Percentiles rank a stretch among this genome's conserved stretches.
Evolutionary conservation across 2,888 invertebrate species (phyloP).

Genomic region (Monochamus alternatus): DNA sequence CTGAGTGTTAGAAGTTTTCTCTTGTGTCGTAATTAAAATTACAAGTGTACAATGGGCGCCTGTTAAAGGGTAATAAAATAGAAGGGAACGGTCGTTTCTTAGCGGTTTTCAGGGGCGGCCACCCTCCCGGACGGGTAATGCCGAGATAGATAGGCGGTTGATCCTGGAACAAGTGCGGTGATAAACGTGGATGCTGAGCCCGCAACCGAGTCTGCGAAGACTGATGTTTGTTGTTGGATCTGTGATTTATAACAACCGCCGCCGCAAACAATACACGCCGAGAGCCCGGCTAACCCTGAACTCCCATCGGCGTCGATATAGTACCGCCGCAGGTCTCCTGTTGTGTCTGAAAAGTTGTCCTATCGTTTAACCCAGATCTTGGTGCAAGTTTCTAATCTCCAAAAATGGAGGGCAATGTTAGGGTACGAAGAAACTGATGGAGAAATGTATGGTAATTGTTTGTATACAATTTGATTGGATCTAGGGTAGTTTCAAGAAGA

Average conservation of each 20-base stretch:
- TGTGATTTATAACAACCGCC: conserved; percentile 69
- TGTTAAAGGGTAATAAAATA: conserved; percentile 51
- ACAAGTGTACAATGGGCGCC: conserved; percentile 51
- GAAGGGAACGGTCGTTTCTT: conserved; percentile 50
- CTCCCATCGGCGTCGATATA: conserved; percentile 29
- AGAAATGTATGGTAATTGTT: too few species aligned
- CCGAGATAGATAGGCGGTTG: conserved; percentile 69
- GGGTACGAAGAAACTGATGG: too few species aligned
- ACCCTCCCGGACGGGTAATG: conserved; percentile 49
- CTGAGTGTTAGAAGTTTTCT: conserved; percentile 44
- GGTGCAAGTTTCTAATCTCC: not conserved
- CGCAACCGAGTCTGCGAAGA: conserved; percentile 64
- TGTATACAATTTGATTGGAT: too few species aligned
- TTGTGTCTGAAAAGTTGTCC: conserved; percentile 26
- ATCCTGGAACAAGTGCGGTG: conserved; percentile 69
- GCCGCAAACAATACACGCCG: conserved; percentile 61
- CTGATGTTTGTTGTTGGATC: conserved; percentile 69
- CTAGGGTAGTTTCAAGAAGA: too few species aligned
- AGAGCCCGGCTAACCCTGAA: conserved; percentile 29
- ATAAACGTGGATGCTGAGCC: conserved; percentile 69
- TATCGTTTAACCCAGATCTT: conserved; percentile 1
- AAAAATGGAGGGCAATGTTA: too few species aligned
- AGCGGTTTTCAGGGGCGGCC: conserved; percentile 48
- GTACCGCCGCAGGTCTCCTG: conserved; percentile 22
- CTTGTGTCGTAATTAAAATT: conserved; percentile 51